Evolutionary conservation across 2,888 invertebrate genomes (phyloP), one percentile per base, ranked within the genome.

Genomic region (Patella pellucida): DNA sequence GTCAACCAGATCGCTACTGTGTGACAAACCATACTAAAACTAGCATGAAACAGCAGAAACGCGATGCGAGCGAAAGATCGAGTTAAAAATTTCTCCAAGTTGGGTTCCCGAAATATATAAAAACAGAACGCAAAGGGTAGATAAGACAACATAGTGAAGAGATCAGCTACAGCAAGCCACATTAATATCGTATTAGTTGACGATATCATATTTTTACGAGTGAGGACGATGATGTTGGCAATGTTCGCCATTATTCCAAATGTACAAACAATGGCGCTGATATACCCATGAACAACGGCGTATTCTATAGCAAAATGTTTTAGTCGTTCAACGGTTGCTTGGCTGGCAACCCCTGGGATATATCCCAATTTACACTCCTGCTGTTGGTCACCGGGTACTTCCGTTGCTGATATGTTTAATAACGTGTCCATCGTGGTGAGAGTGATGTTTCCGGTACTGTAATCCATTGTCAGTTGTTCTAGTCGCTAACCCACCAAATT

Each of bases 1-100:
- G 98, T 98, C 83, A 98, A 91, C 94, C 96, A 97, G 83, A 97
- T 97, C 1, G 97, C 96, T 81, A 97, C 95, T 1, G 97, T 97
- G 90, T 96, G 96, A 82, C 95, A 93, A 69, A 95, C 93, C 91
- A 97, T 96, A 50, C 95, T 94, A 90, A 97, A 97, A 87, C 96
- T 95, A 50, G 96, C 96, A 91, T 97, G 97, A 86, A 97, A 95
- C 76, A 92, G 85, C 31, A 91, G 86, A 78, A 92, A 92, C 73
- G 86, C 81, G 27, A 91, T 91, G 91, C 92, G 92, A 51, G 84
- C 84, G 69, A 86, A 86, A 69, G 86, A 88, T 76, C 85, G 81
- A 3, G 89, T 87, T 16, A 84, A 76, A 9, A 87, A 87, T 52
- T 85, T 84, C 1, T 72, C 73, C 2, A 87, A 76, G 15, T 77